These are phyloP conservation scores for Carlito syrichta DNA, from an alignment of 2,113 vertebrate genomes.

Conservation along the genomic window DNA sequence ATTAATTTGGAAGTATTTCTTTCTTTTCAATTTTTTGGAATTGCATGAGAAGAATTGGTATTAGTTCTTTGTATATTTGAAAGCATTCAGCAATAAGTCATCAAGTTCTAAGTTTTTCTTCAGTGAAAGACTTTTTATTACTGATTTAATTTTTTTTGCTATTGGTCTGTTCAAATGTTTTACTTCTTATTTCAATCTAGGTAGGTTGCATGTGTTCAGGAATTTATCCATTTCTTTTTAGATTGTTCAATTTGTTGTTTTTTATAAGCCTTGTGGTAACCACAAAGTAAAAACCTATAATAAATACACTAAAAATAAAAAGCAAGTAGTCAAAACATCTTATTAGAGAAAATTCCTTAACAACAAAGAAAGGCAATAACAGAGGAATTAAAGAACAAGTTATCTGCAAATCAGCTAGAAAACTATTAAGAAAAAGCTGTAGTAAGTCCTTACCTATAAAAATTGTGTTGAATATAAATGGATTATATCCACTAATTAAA, in stretches of 20 bases:
- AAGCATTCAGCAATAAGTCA: background rate
- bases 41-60: background rate
- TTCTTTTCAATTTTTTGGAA: background rate
- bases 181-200: background rate
- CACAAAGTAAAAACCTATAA: no score
- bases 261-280: background rate
- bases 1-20: background rate
- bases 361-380: no score
- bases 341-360: no score
- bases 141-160: background rate
- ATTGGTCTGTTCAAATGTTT: background rate
- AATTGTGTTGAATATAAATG: no score
- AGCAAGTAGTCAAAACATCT: no score
- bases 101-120: background rate
- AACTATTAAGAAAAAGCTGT: no score
- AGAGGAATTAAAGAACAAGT: no score
- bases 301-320: no score
- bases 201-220: background rate
- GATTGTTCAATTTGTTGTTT: background rate
- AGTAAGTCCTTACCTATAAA: no score
- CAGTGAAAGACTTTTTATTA: background rate
- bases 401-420: no score
- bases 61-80: background rate
- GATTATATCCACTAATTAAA: no score
- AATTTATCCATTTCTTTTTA: background rate